These are phyloP conservation scores for Phaethon lepturus DNA, from an alignment of 2,113 vertebrate species.

Conservation along the genomic window DNA sequence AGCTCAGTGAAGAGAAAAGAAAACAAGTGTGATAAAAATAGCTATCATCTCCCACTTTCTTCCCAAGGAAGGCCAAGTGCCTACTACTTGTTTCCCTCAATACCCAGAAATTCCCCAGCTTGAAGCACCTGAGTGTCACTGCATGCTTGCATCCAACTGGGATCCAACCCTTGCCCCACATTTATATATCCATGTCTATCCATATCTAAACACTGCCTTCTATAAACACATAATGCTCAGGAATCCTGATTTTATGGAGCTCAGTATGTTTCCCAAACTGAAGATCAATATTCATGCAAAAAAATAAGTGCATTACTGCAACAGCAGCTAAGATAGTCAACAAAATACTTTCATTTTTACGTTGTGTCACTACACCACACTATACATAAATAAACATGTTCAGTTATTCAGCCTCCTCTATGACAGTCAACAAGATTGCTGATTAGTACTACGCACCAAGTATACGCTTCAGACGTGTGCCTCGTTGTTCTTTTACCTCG, in stretches of 20 bases:
- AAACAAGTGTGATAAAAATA: not conserved
- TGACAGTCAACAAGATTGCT: constrained; percentile 20
- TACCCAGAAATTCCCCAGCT: not conserved
- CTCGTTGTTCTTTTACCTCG: not conserved
- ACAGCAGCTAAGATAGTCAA: not conserved
- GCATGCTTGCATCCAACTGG: accelerated
- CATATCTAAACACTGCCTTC: not conserved
- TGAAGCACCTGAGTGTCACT: not conserved
- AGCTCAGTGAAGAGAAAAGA: not conserved
- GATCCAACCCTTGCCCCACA: not conserved
- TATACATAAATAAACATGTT: constrained; percentile 30
- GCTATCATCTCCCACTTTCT: not conserved
- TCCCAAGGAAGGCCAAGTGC: not conserved
- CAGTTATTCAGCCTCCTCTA: not conserved
- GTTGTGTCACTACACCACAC: not conserved
- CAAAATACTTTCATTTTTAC: constrained; percentile 6
- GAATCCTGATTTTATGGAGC: not conserved
- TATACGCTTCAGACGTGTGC: not conserved
- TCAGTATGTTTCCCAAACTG: not conserved
- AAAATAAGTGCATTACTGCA: not conserved
- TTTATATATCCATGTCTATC: not conserved
- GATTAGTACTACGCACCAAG: not conserved
- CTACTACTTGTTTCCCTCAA: not conserved
- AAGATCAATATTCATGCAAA: not conserved
- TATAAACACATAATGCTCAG: not conserved